Base-by-base conservation (phyloP, 2,113 vertebrate species). In the Anguilla japonica region DNA sequence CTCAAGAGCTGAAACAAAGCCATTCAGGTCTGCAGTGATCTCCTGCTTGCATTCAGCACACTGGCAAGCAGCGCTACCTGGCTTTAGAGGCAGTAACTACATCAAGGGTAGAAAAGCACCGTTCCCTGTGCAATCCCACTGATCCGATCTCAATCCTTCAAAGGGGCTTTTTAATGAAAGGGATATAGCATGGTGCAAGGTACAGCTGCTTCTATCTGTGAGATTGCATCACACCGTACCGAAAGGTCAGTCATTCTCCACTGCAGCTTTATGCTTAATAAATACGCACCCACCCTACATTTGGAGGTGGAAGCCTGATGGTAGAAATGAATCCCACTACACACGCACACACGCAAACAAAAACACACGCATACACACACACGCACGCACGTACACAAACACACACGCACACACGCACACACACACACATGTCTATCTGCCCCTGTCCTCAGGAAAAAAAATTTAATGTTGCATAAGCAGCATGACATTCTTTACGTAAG, bases 371-470 rank as follows among this genome's bases (percentile, higher is more conserved):
- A 39, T 29, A 11, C 53, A 85, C 43, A 83, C 57, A n/a, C 7
- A 3, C 84, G 75, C 39, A 71, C 85, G 75, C 46, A 87, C 46
- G 87, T 26, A 18, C 79, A 39, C 39, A 11, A 41, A 85, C 53
- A 79, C 14, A 71, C 26, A 5, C 63, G 3, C 79, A 39, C 39
- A 11, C 53, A 85, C 43, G 81, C 57, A n/a, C 7, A 3, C 84
- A 80, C 39, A 71, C 85, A 80, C 46, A 87, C 46, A 87, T 67
- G 18, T 67, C 22, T 67, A 67, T 67, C 63, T 79, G 41, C 13
- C 14, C 50, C 26, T 83, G 60, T 63, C n/a, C 83, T 67, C 88
- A 89, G 82, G 60, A 67, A 67, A 26, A 26, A 26, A 67, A 67
- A 67, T 22, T 6, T 5, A 46, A 46, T 46, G 60, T 26, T 2